A percentile compares a stretch with the other conserved stretches of the same genome.
Evolutionary conservation across 1,140 invertebrate genomes (phyloP).

Genomic region (Cotesia chilonis): DNA sequence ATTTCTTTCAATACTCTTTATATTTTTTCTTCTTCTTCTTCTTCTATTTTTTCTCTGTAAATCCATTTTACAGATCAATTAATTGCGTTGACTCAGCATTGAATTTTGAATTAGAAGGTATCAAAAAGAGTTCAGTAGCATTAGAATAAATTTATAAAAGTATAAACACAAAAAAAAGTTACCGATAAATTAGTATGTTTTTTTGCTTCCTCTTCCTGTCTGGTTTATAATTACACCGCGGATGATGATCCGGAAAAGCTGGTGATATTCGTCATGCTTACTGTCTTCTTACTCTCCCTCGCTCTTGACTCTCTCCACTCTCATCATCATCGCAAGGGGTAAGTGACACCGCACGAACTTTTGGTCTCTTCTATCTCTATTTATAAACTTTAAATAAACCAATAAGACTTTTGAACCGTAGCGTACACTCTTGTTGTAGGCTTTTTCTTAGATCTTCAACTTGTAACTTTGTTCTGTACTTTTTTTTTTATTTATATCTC

Average conservation of each 20-base stretch:
- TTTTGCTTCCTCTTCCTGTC: conserved; percentile 6
- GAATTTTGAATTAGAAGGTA: too few species aligned
- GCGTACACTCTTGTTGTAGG: conserved; percentile 34
- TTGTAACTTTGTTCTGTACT: conserved; percentile 33
- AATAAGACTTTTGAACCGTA: conserved; percentile 57
- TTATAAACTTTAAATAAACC: conserved; percentile 64
- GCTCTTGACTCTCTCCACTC: background rate
- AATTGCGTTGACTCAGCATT: too few species aligned
- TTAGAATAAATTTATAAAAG: too few species aligned
- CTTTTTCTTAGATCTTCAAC: conserved; percentile 11
- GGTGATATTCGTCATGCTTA: background rate
- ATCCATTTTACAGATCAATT: conserved; percentile 9
- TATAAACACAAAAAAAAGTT: background rate
- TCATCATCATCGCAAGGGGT: conserved; percentile 46
- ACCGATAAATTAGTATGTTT: background rate
- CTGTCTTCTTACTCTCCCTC: conserved; percentile 1
- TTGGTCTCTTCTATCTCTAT: conserved; percentile 52
- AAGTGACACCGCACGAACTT: conserved; percentile 62
- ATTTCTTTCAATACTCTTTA: background rate
- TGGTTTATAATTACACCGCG: conserved; percentile 19
- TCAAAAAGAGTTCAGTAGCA: too few species aligned
- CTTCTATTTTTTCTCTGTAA: background rate
- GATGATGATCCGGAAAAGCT: conserved; percentile 27
- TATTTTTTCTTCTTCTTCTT: background rate
- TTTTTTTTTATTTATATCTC: conserved; percentile 10